Conservation (phyloP, 1,140 invertebrate genomes). For the Goniozus legneri region DNA sequence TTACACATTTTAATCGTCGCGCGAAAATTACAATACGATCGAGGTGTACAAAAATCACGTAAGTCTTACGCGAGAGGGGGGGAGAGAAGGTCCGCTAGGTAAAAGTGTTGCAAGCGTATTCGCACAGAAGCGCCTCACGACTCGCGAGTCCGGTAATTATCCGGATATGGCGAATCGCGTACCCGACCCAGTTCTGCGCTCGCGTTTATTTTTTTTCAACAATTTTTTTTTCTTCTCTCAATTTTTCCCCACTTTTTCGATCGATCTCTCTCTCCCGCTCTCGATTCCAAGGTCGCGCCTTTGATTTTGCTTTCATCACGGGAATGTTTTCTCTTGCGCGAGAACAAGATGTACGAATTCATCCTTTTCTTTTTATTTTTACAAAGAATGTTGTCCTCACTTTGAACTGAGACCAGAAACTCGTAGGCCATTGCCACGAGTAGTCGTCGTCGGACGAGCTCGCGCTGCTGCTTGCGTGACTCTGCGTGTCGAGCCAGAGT, state of each 20-base stretch:
- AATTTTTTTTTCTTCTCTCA: not conserved
- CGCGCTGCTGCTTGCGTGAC: slow-evolving; percentile 63
- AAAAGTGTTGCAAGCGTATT: slow-evolving; percentile 23
- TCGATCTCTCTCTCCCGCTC: not conserved
- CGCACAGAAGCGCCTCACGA: slow-evolving; percentile 16
- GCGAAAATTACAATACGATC: too few relatives aligned
- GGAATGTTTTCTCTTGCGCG: too few relatives aligned
- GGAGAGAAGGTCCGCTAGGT: slow-evolving; percentile 16
- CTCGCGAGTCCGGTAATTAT: slow-evolving; percentile 26
- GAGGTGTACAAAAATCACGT: too few relatives aligned
- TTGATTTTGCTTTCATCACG: too few relatives aligned
- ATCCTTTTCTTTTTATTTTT: too few relatives aligned
- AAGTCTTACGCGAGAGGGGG: too few relatives aligned
- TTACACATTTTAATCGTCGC: too few relatives aligned
- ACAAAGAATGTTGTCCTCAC: too few relatives aligned
- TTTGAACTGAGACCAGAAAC: slow-evolving; percentile 78
- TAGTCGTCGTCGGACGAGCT: slow-evolving; percentile 61
- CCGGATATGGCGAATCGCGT: slow-evolving; percentile 32
- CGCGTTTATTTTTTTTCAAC: not conserved
- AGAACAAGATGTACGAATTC: too few relatives aligned
- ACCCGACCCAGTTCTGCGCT: slow-evolving; percentile 10
- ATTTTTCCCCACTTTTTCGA: not conserved
- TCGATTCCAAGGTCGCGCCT: not conserved
- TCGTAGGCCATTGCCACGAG: slow-evolving; percentile 71
- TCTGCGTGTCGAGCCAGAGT: slow-evolving; percentile 72